These are phyloP conservation scores for Cichladusa arquata DNA, from an alignment of 2,113 vertebrate species.

Conservation along the genomic window DNA sequence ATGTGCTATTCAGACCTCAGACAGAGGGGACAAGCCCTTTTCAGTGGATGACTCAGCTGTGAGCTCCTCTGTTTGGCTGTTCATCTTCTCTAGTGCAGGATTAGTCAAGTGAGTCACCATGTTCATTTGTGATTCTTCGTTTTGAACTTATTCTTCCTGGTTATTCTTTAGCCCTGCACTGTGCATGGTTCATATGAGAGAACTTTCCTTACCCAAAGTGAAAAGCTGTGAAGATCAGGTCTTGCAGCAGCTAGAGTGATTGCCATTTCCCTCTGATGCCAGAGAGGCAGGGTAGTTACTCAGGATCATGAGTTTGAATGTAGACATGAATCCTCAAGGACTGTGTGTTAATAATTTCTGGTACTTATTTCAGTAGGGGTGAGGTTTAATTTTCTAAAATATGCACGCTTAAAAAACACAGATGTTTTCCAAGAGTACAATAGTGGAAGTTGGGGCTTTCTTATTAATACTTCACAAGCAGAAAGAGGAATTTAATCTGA, in stretches of 20 bases:
- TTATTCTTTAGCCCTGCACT: background rate
- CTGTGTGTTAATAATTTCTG: background rate
- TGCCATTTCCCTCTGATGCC: background rate
- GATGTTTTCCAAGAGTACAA: background rate
- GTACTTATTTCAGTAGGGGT: background rate
- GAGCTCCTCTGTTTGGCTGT: background rate
- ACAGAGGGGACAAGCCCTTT: background rate
- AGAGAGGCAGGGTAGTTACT: background rate
- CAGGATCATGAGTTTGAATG: background rate
- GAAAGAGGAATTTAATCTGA: background rate
- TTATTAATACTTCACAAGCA: background rate
- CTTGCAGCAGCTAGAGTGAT: background rate
- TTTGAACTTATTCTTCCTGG: background rate
- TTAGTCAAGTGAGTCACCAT: background rate
- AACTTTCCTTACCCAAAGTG: background rate
- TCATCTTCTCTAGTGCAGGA: background rate
- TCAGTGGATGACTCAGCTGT: background rate
- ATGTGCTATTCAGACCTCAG: background rate
- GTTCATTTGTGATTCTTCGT: background rate
- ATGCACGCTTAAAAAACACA: fast-evolving
- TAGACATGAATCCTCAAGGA: background rate
- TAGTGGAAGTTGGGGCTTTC: background rate
- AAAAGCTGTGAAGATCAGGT: background rate
- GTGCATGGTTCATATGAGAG: background rate
- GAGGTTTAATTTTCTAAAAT: background rate